phyloP scores from a whole-genome alignment of 2,113 vertebrate genomes.

The Tenrec ecaudatus region DNA sequence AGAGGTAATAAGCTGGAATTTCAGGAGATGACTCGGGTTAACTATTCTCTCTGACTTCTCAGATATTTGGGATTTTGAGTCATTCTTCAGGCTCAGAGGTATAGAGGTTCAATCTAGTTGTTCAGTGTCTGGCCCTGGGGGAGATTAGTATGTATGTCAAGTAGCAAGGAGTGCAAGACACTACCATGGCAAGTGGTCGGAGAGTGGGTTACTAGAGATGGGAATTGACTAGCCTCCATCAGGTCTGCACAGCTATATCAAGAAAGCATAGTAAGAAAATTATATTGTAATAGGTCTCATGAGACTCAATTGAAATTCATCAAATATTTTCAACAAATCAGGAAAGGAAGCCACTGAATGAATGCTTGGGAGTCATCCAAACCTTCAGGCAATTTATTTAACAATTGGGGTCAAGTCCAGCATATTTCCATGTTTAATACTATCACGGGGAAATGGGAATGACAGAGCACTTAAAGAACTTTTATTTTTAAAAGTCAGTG shows the following conservation, averaged over 20 bases:
- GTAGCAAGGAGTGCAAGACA: not conserved
- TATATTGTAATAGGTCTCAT: not conserved
- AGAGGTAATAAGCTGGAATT: too few species aligned
- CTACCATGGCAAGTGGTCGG: not conserved
- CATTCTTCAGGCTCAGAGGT: not conserved
- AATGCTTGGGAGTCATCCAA: not conserved
- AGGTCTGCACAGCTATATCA: not conserved
- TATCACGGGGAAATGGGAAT: too few species aligned
- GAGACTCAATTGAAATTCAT: not conserved
- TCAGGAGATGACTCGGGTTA: too few species aligned
- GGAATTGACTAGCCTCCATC: not conserved
- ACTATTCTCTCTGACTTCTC: too few species aligned
- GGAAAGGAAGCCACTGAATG: not conserved
- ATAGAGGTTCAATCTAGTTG: not conserved
- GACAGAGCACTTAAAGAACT: too few species aligned
- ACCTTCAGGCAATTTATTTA: not conserved
- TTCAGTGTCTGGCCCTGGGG: not conserved
- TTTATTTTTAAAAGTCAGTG: not conserved
- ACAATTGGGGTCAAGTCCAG: not conserved
- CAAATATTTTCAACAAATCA: not conserved
- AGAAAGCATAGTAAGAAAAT: not conserved
- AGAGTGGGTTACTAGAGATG: not conserved
- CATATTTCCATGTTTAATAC: not conserved
- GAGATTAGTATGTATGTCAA: not conserved
- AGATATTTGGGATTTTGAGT: not conserved